phyloP scores from a whole-genome alignment of 2,797 vertebrate genomes.

The Caiman crocodilus region DNA sequence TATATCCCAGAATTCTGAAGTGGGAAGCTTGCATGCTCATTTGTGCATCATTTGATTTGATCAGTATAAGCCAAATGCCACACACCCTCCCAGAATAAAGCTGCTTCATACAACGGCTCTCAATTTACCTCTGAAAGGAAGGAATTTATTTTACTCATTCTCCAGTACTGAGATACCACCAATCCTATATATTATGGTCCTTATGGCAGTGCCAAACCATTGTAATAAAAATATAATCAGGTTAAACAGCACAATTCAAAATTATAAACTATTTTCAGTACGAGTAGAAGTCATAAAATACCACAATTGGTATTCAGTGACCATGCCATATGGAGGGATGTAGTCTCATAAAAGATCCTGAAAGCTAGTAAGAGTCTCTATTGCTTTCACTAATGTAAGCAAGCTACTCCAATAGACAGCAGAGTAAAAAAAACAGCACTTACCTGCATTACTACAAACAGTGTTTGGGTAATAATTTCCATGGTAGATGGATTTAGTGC shows the following conservation, averaged over 20 bases:
- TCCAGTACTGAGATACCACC: not conserved
- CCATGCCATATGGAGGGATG: not conserved
- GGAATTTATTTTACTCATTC: not conserved
- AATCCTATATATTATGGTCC: not conserved
- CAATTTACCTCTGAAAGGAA: not conserved
- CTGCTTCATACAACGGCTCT: not conserved
- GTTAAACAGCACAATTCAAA: slow-evolving; percentile 11
- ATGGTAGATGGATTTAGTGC: not conserved
- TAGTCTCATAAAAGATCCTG: slow-evolving; percentile 7
- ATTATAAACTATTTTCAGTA: slow-evolving; percentile 12
- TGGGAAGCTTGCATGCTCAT: not conserved
- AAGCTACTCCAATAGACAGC: not conserved
- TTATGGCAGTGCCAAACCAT: not conserved
- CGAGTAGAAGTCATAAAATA: not conserved
- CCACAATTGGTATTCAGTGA: not conserved
- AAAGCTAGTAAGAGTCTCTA: not conserved
- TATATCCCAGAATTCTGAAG: fast-evolving
- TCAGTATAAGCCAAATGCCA: not conserved
- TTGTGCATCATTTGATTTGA: not conserved
- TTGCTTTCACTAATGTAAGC: not conserved
- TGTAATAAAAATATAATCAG: not conserved
- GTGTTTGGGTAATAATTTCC: not conserved
- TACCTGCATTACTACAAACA: slow-evolving; percentile 20
- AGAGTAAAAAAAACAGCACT: not conserved
- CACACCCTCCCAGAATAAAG: not conserved